Evolutionary conservation across 2,113 vertebrate species (phyloP).

Genomic region (Apodemus sylvaticus): DNA sequence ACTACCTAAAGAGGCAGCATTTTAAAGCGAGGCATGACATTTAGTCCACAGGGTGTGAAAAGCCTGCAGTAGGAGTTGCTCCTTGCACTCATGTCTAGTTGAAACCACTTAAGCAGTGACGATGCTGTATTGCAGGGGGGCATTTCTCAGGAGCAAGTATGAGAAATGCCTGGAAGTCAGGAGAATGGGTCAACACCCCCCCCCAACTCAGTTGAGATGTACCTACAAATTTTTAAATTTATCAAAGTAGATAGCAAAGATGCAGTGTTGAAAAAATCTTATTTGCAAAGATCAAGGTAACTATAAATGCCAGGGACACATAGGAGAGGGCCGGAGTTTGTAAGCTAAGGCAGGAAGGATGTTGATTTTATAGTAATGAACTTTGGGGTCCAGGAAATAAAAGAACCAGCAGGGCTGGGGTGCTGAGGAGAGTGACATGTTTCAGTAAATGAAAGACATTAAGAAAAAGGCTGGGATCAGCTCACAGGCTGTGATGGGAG

Average conservation of each 20-base stretch:
- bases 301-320: neutral
- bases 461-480: neutral
- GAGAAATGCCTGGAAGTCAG: neutral
- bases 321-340: neutral
- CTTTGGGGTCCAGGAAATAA: neutral
- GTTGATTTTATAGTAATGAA: neutral
- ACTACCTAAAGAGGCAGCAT: neutral
- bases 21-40: neutral
- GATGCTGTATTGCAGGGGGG: neutral
- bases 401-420: neutral
- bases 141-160: neutral
- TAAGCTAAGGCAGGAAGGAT: neutral
- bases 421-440: neutral
- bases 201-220: neutral
- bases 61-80: neutral
- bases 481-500: neutral
- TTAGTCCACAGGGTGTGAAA: neutral
- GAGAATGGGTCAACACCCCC: neutral
- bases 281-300: neutral
- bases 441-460: neutral
- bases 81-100: neutral
- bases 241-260: neutral
- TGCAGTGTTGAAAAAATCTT: slow-evolving; percentile 17
- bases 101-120: neutral
- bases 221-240: neutral